Percentiles rank a stretch among this genome's conserved stretches.
phyloP scores from a whole-genome alignment of 2,113 vertebrate species.

The Amia ocellicauda region DNA sequence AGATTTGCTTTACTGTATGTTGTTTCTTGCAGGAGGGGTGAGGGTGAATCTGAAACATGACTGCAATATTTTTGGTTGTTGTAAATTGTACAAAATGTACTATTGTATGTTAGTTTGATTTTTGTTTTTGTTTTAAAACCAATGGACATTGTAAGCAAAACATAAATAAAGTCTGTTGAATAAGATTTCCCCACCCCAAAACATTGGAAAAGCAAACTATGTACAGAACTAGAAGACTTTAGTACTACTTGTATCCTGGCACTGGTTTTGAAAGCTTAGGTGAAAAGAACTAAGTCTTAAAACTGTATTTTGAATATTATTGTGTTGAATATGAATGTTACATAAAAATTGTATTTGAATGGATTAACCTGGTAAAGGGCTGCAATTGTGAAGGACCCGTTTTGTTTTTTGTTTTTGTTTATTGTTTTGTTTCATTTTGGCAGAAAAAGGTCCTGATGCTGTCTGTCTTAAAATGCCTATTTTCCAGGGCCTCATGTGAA shows the following conservation, averaged over 20 bases:
- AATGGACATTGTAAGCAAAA: slow-evolving; percentile 49
- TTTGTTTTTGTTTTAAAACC: slow-evolving; percentile 41
- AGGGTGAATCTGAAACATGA: slow-evolving; percentile 50
- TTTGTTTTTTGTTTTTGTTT: slow-evolving; percentile 46
- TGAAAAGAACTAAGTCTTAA: slow-evolving; percentile 62
- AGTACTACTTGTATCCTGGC: slow-evolving; percentile 55
- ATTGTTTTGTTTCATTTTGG: slow-evolving; percentile 60
- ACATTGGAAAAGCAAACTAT: slow-evolving; percentile 58
- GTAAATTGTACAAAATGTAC: slow-evolving; percentile 62
- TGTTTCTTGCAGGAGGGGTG: slow-evolving; percentile 45
- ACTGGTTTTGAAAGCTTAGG: slow-evolving; percentile 65
- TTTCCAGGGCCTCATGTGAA: slow-evolving; percentile 65
- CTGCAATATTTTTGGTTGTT: slow-evolving; percentile 68
- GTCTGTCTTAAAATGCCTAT: slow-evolving; percentile 62
- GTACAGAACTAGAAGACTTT: slow-evolving; percentile 67
- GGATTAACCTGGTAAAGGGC: slow-evolving; percentile 72
- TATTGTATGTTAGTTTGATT: slow-evolving; percentile 25
- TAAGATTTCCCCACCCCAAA: slow-evolving; percentile 29
- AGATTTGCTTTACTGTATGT: slow-evolving; percentile 60
- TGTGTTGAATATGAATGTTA: slow-evolving; percentile 83
- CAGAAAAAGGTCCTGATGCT: slow-evolving; percentile 64
- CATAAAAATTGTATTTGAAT: slow-evolving; percentile 75
- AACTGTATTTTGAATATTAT: slow-evolving; percentile 74
- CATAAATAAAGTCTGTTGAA: slow-evolving; percentile 21
- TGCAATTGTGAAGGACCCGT: slow-evolving; percentile 67